These are phyloP conservation scores for Arnoldichthys spilopterus DNA, from an alignment of 2,797 vertebrate genomes.

Conservation along the genomic window DNA sequence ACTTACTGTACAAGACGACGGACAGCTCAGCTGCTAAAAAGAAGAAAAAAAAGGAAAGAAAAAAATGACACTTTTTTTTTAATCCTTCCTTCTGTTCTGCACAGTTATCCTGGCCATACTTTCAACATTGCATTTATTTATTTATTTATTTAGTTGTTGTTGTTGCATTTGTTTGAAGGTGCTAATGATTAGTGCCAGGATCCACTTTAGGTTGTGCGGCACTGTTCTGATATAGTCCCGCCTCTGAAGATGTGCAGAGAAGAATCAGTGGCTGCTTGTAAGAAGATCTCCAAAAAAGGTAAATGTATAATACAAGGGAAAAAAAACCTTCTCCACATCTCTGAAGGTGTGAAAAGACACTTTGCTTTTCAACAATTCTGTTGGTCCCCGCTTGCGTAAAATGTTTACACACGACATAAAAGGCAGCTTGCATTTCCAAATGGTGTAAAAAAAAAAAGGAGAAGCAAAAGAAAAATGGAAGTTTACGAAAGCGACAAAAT, in stretches of 20 bases:
- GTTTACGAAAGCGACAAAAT: not conserved
- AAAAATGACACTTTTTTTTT: constrained; percentile 49
- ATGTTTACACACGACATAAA: not conserved
- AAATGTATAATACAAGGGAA: too few relatives aligned
- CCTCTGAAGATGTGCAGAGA: not conserved
- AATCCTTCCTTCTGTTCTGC: constrained; percentile 43
- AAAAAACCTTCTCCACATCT: not conserved
- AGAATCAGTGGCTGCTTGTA: not conserved
- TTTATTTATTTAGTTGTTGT: not conserved
- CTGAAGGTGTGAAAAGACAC: not conserved
- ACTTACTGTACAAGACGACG: constrained; percentile 48
- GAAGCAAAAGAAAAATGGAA: not conserved
- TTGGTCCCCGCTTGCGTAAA: not conserved
- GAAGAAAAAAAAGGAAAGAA: not conserved
- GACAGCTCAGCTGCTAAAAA: constrained; percentile 44
- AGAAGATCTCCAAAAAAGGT: not conserved
- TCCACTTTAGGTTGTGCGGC: not conserved
- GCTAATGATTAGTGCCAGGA: not conserved
- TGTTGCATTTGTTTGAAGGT: not conserved
- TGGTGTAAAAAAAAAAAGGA: not conserved
- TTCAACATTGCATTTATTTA: not conserved
- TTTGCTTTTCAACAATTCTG: not conserved
- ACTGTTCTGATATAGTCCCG: not conserved
- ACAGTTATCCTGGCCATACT: constrained; percentile 34
- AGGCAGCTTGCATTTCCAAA: not conserved